phyloP scores from a whole-genome alignment of 2,888 invertebrate species.

The Argyra leucocephala region DNA sequence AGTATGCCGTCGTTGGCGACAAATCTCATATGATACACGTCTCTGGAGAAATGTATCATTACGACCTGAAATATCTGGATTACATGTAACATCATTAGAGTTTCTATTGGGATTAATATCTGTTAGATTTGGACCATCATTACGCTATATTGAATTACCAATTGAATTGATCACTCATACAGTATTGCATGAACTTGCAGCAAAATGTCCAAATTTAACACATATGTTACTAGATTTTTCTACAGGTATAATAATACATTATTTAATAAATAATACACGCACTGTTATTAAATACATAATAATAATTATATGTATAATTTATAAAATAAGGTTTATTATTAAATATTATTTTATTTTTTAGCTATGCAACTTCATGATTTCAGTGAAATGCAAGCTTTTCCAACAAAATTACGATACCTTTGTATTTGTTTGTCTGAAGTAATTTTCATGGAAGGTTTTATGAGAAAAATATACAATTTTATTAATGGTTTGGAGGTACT shows the following conservation, averaged over 20 bases:
- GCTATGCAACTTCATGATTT: conserved; percentile 99
- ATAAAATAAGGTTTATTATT: not conserved
- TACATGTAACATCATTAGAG: conserved; percentile 64
- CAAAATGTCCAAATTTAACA: conserved; percentile 89
- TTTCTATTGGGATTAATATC: conserved; percentile 79
- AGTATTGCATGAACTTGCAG: conserved; percentile 91
- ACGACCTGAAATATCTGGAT: conserved; percentile 89
- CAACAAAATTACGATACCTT: conserved; percentile 88
- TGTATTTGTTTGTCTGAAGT: conserved; percentile 97
- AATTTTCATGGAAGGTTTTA: conserved; percentile 99
- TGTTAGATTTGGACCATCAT: conserved; percentile 74
- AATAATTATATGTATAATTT: not conserved
- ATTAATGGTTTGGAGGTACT: conserved; percentile 93
- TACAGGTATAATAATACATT: conserved; percentile 50
- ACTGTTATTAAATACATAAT: not conserved
- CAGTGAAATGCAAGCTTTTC: conserved; percentile 97
- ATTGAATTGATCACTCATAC: conserved; percentile 95
- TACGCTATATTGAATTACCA: conserved; percentile 85
- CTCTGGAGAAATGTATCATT: conserved; percentile 95
- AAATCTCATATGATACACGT: conserved; percentile 87
- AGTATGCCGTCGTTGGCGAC: conserved; percentile 92
- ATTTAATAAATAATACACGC: not conserved
- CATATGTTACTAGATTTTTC: conserved; percentile 96
- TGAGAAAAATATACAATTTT: conserved; percentile 99
- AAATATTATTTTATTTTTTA: conserved; percentile 22